Evolutionary conservation across 2,113 vertebrate genomes (phyloP), one percentile per base, ranked within the genome.

Genomic region (Formicarius rufipectus): DNA sequence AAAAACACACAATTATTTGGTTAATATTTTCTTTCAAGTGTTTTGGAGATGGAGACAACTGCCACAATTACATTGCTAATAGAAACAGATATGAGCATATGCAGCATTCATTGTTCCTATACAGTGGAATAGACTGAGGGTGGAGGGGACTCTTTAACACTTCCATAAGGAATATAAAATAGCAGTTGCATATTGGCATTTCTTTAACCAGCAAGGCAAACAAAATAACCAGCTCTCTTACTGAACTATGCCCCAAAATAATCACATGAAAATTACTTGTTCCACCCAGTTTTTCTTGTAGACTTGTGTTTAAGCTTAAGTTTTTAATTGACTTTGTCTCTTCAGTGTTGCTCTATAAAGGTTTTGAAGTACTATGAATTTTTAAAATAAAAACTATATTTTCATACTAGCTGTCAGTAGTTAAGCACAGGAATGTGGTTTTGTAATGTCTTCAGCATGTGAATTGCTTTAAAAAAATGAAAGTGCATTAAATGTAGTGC

Each of bases 401-500:
- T 89, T 63, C 47, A n/a, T 59, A 83, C 14, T 67, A 84, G 39
- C 31, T 96, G 53, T 87, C 71, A 68, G 37, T 49, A 84, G 58
- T 91, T 85, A 66, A 58, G 69, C 53, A 55, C 28, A 87, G 33
- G 90, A 93, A 59, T 67, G 39, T 40, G 31, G 53, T 73, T 91
- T 91, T 87, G 31, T 87, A 76, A 84, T 87, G 66, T 83, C 90
- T 88, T 90, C 63, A 78, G 68, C 42, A 47, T 91, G 87, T 84
- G 81, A 87, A 85, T 80, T 90, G 80, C 72, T 71, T 79, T 6
- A 30, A 76, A 47, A 86, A 84, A 31, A 84, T 83, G 58, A 73
- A 91, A 63, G 24, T 85, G 76, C 72, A 88, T 88, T 94, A 85
- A 90, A 80, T 77, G 82, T 73, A 88, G 67, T 71, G 55, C 91